These are phyloP conservation scores for Myotis planiceps DNA, from an alignment of 2,797 vertebrate genomes.

Conservation along the genomic window DNA sequence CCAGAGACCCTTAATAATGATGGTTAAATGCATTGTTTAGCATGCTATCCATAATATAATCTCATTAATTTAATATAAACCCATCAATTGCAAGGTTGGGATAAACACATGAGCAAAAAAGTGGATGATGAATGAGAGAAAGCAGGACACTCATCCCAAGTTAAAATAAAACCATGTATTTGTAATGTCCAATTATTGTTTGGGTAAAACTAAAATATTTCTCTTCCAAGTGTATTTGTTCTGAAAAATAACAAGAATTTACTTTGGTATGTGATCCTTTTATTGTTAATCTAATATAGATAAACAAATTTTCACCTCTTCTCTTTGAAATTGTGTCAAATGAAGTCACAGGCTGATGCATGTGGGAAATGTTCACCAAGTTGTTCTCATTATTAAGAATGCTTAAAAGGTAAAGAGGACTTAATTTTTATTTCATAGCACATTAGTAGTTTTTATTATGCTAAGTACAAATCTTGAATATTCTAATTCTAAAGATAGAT, in stretches of 20 bases:
- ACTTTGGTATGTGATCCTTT: background rate
- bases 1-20: background rate
- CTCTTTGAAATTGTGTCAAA: constrained; percentile 13
- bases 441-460: background rate
- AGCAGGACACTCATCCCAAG: background rate
- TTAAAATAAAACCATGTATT: background rate
- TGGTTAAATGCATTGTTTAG: background rate
- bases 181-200: background rate
- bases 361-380: background rate
- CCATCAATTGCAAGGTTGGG: background rate
- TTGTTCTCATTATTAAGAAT: background rate
- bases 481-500: background rate
- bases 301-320: background rate
- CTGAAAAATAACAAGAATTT: background rate
- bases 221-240: background rate
- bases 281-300: background rate
- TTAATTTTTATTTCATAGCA: background rate
- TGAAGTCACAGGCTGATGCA: background rate
- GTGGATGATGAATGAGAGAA: background rate
- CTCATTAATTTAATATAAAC: constrained; percentile 11
- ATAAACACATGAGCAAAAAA: background rate
- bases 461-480: background rate
- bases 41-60: background rate
- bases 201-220: background rate
- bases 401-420: background rate